These are phyloP conservation scores for Meteorus sp. DNA, from an alignment of 1,140 invertebrate species.

Conservation along the genomic window DNA sequence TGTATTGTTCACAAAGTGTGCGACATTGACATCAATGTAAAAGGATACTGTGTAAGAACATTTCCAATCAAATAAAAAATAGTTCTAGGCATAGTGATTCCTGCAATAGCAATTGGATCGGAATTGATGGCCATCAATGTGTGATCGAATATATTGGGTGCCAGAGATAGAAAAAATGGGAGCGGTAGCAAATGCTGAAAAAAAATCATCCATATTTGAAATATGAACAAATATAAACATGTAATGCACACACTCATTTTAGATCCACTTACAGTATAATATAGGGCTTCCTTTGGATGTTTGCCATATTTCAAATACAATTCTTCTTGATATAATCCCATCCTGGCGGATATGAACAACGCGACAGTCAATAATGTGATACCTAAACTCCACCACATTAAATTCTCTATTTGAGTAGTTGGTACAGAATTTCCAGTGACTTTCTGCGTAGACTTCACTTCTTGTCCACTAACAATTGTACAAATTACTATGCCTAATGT, in stretches of 20 bases:
- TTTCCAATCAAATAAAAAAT: slow-evolving; percentile 84
- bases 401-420: slow-evolving; percentile 58
- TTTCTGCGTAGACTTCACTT: slow-evolving; percentile 59
- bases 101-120: slow-evolving; percentile 54
- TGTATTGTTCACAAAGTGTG: no score
- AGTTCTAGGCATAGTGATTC: slow-evolving; percentile 69
- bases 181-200: slow-evolving; percentile 83
- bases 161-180: slow-evolving; percentile 80
- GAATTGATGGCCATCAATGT: slow-evolving; percentile 64
- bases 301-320: slow-evolving; percentile 88
- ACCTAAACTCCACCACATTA: slow-evolving; percentile 84
- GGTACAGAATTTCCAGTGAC: slow-evolving; percentile 28
- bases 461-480: slow-evolving; percentile 83
- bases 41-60: slow-evolving; percentile 86
- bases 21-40: no score
- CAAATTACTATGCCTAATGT: slow-evolving; percentile 89
- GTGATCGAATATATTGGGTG: slow-evolving; percentile 76
- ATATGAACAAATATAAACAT: neutral
- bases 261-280: slow-evolving; percentile 73
- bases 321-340: slow-evolving; percentile 96
- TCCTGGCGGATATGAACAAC: slow-evolving; percentile 88
- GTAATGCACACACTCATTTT: neutral
- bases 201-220: slow-evolving; percentile 23
- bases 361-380: slow-evolving; percentile 85
- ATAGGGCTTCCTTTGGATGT: slow-evolving; percentile 92